Evolutionary conservation across 2,113 vertebrate genomes (phyloP).

Genomic region (Erinaceus europaeus): DNA sequence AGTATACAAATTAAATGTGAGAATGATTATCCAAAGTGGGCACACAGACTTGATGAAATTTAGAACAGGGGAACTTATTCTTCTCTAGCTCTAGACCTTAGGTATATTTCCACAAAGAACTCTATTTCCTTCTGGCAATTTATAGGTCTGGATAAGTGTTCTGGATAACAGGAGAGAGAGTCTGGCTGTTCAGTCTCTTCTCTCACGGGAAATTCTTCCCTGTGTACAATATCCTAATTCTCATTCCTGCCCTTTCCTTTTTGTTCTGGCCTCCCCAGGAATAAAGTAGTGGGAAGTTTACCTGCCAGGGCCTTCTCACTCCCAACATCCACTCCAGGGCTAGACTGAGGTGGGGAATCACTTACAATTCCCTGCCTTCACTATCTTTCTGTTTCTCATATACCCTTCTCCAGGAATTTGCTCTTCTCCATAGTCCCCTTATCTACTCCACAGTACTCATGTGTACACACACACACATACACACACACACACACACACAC

Average conservation of each 20-base stretch:
- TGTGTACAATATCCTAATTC: not conserved
- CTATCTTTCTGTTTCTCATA: too few species aligned
- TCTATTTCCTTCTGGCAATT: not conserved
- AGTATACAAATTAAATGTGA: not conserved
- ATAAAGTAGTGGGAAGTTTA: not conserved
- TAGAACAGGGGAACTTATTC: not conserved
- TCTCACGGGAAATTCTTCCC: not conserved
- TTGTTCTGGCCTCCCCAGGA: not conserved
- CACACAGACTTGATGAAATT: accelerated
- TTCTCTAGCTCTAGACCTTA: not conserved
- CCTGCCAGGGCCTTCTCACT: not conserved
- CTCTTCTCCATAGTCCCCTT: not conserved
- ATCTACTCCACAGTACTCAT: not conserved
- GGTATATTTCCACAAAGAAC: not conserved
- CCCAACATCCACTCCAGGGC: not conserved
- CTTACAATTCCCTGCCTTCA: not conserved
- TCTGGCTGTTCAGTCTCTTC: too few species aligned
- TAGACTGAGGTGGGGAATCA: not conserved
- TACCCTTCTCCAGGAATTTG: not conserved
- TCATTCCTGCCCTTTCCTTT: not conserved
- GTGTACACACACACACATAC: not conserved
- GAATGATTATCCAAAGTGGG: not conserved
- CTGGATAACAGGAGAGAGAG: too few species aligned
- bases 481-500: not conserved
- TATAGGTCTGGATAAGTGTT: too few species aligned